These are phyloP conservation scores for Thera britannica DNA, from an alignment of 2,888 invertebrate species.

Conservation along the genomic window DNA sequence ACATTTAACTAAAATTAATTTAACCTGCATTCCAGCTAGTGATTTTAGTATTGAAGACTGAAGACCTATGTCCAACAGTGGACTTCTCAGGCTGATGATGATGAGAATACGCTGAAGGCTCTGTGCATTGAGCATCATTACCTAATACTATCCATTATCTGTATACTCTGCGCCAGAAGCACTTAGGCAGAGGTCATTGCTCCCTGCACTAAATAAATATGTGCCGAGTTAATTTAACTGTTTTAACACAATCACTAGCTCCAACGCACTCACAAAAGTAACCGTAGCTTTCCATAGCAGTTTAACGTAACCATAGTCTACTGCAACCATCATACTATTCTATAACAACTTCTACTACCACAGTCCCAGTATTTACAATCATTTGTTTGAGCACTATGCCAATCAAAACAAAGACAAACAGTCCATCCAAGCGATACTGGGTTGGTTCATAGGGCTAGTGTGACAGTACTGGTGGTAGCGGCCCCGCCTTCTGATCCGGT, in stretches of 20 bases:
- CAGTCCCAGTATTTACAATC: not conserved
- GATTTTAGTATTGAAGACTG: constrained; percentile 13
- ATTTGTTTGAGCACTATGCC: not conserved
- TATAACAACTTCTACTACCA: constrained; percentile 1
- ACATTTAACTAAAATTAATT: constrained; percentile 46
- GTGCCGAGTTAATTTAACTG: not conserved
- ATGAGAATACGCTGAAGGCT: not conserved
- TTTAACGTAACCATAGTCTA: not conserved
- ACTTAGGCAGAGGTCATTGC: not conserved
- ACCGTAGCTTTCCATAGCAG: not conserved
- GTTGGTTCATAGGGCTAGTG: no score
- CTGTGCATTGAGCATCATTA: not conserved
- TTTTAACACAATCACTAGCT: constrained; percentile 18
- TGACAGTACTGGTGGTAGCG: no score
- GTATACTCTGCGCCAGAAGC: not conserved
- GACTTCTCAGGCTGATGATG: no score
- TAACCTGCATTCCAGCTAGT: constrained; percentile 50
- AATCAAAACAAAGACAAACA: no score
- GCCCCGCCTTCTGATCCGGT: no score
- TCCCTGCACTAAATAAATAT: not conserved
- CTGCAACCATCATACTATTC: not conserved
- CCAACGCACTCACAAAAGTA: constrained; percentile 5
- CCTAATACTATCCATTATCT: not conserved
- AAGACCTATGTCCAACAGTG: no score
- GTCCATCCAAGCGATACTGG: no score